phyloP scores from a whole-genome alignment of 2,797 vertebrate genomes.

The Enteromius afrohamiltoni region DNA sequence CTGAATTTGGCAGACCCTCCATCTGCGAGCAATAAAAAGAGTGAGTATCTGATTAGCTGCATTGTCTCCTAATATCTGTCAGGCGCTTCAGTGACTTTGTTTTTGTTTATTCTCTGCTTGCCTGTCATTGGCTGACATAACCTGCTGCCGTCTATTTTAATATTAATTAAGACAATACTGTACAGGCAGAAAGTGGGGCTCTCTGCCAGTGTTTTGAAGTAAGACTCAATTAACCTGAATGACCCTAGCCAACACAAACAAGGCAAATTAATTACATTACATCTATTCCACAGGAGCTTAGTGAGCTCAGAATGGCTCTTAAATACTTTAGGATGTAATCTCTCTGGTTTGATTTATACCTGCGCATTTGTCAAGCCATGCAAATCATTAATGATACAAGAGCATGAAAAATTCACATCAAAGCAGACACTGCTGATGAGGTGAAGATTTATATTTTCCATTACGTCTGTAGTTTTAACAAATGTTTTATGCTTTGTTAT shows the following conservation, averaged over 20 bases:
- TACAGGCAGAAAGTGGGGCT: conserved; percentile 70
- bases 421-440: not conserved
- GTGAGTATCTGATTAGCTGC: conserved; percentile 64
- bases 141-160: conserved; percentile 67
- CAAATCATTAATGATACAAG: conserved; percentile 34
- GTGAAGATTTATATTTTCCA: not conserved
- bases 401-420: conserved; percentile 31
- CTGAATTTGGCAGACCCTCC: conserved; percentile 60
- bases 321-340: conserved; percentile 67
- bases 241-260: conserved; percentile 76
- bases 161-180: conserved; percentile 77
- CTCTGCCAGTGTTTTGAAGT: conserved; percentile 73
- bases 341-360: conserved; percentile 63
- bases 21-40: conserved; percentile 56
- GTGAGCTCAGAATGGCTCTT: conserved; percentile 67
- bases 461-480: not conserved
- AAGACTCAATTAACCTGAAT: conserved; percentile 82
- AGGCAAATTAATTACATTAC: conserved; percentile 77
- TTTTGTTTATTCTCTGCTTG: conserved; percentile 73
- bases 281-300: conserved; percentile 67
- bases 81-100: conserved; percentile 70
- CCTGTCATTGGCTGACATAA: conserved; percentile 72
- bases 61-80: conserved; percentile 65
- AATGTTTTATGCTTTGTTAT: not conserved
- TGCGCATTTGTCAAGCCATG: conserved; percentile 25